Evolutionary conservation across 2,888 invertebrate species (phyloP).

Genomic region (Charanyca ferruginea): DNA sequence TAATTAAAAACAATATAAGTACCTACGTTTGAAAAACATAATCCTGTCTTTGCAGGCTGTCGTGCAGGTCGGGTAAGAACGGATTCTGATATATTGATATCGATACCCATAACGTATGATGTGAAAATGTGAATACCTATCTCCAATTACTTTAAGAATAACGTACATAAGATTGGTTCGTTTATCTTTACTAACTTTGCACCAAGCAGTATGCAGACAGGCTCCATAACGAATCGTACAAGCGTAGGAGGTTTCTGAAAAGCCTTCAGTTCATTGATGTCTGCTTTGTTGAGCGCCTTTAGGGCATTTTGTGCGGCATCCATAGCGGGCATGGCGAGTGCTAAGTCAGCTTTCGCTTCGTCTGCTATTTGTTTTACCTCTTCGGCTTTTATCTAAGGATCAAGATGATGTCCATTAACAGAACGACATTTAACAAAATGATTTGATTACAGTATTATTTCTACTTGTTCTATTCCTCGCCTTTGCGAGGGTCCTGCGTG

Average conservation of each 20-base stretch:
- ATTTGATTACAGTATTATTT: no score
- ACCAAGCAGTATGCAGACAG: constrained; percentile 96
- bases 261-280: constrained; percentile 97
- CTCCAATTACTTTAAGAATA: no score
- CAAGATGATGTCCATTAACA: background rate
- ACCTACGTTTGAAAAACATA: no score
- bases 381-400: constrained; percentile 94
- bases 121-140: no score
- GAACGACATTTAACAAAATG: background rate
- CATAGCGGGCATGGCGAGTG: constrained; percentile 96
- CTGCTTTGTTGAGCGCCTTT: constrained; percentile 96
- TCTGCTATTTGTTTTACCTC: constrained; percentile 96
- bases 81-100: no score
- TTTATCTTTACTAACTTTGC: constrained; percentile 92
- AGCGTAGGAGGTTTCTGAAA: constrained; percentile 97
- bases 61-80: no score
- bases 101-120: no score
- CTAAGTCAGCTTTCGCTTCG: constrained; percentile 97
- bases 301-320: constrained; percentile 96
- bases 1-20: no score
- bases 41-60: no score
- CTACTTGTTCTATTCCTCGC: no score
- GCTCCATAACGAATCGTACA: constrained; percentile 97
- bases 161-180: background rate
- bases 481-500: no score